Conservation (phyloP, 1,140 invertebrate species). For the Heliconius congener region DNA sequence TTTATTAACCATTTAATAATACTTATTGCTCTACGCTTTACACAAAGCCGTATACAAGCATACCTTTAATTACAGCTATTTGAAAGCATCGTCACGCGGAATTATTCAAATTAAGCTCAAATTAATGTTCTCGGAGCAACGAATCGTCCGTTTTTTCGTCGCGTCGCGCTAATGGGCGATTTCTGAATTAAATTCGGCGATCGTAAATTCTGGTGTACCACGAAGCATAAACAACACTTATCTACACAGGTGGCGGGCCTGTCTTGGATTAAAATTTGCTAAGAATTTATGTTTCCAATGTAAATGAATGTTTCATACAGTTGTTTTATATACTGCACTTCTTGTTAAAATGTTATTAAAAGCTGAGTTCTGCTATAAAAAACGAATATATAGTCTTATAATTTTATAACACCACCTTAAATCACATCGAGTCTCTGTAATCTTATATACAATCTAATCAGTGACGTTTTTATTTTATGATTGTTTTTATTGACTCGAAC, state of each 20-base stretch:
- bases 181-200: conserved; percentile 67
- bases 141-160: conserved; percentile 64
- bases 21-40: conserved; percentile 32
- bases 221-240: conserved; percentile 51
- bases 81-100: conserved; percentile 69
- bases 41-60: conserved; percentile 47
- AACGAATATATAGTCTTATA: neutral
- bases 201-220: conserved; percentile 58
- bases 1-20: conserved; percentile 28
- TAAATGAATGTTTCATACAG: conserved; percentile 24
- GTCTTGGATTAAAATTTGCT: conserved; percentile 46
- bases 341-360: conserved; percentile 7
- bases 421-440: neutral
- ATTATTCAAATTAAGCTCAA: conserved; percentile 76
- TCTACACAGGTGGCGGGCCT: conserved; percentile 48
- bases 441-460: conserved; percentile 11
- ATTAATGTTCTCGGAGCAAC: conserved; percentile 67
- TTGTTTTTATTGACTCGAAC: conserved; percentile 2
- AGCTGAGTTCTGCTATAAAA: neutral
- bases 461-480: conserved; percentile 13
- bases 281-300: conserved; percentile 39
- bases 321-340: neutral
- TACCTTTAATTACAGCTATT: conserved; percentile 71
- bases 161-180: conserved; percentile 64
- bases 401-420: conserved; percentile 1